Percentiles rank a stretch among this genome's conserved stretches.
Evolutionary conservation across 2,797 vertebrate genomes (phyloP).

Genomic region (Borostomias antarcticus): DNA sequence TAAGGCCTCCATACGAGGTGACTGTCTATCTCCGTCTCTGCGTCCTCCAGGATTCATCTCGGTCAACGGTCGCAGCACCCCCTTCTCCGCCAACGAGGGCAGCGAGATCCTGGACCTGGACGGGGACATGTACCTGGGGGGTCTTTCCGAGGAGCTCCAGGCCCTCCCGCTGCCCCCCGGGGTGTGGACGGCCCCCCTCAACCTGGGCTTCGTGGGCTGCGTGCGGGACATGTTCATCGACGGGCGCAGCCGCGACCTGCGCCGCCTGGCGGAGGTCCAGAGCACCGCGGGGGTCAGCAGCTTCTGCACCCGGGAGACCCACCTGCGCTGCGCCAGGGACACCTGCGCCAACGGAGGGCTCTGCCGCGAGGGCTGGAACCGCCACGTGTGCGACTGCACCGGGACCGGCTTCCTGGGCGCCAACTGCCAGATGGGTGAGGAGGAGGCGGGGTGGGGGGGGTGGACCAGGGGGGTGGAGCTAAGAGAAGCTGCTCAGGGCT

Average conservation of each 20-base stretch:
- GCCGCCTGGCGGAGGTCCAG: conserved; percentile 84
- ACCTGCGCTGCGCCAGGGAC: conserved; percentile 80
- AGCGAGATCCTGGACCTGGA: conserved; percentile 92
- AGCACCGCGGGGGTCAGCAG: conserved; percentile 79
- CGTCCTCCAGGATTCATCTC: conserved; percentile 83
- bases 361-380: conserved; percentile 94
- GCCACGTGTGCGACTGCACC: conserved; percentile 89
- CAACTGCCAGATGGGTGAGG: conserved; percentile 89
- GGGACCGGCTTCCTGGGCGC: conserved; percentile 87
- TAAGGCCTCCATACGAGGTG: conserved; percentile 21
- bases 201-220: conserved; percentile 92
- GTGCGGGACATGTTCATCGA: conserved; percentile 92
- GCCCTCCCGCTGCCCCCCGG: conserved; percentile 84
- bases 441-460: conserved; percentile 4
- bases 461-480: background rate
- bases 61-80: conserved; percentile 87
- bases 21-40: conserved; percentile 22
- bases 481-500: background rate
- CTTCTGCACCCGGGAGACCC: conserved; percentile 87
- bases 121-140: conserved; percentile 91
- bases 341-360: conserved; percentile 85
- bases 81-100: conserved; percentile 89
- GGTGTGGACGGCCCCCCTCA: conserved; percentile 88
- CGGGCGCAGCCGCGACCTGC: conserved; percentile 88
- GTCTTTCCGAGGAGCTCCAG: conserved; percentile 83